These are phyloP conservation scores for Polypterus bichir DNA, from an alignment of 2,113 vertebrate species.

Conservation along the genomic window DNA sequence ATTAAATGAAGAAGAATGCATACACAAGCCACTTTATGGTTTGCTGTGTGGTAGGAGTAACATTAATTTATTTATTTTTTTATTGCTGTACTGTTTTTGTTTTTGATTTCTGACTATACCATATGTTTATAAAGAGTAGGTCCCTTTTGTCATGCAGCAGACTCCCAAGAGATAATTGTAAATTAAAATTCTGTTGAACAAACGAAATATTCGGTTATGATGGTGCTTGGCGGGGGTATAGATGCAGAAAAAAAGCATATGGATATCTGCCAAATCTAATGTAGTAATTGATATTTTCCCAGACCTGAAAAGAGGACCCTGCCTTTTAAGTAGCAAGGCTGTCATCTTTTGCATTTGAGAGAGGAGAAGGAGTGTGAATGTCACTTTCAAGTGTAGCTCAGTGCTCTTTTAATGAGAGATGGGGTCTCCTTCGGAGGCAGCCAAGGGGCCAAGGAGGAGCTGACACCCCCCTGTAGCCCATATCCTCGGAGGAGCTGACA, in stretches of 20 bases:
- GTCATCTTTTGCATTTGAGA: slow-evolving; percentile 47
- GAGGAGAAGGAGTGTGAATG: slow-evolving; percentile 55
- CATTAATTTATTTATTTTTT: background rate
- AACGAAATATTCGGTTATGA: slow-evolving; percentile 23
- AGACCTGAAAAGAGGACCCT: slow-evolving; percentile 52
- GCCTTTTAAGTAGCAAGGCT: slow-evolving; percentile 59
- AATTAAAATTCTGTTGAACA: slow-evolving; percentile 28
- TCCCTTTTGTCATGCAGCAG: slow-evolving; percentile 16
- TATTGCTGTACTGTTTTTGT: background rate
- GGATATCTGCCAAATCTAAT: slow-evolving; percentile 48
- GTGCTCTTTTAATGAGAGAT: slow-evolving; percentile 66
- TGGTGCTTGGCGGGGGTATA: slow-evolving; percentile 20
- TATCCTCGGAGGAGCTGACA: slow-evolving; percentile 68
- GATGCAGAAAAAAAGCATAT: slow-evolving; percentile 32
- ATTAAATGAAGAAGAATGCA: too few relatives aligned
- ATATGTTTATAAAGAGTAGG: slow-evolving; percentile 1
- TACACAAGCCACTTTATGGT: too few relatives aligned
- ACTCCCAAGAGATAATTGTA: slow-evolving; percentile 25
- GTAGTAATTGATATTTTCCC: slow-evolving; percentile 50
- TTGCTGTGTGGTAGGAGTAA: background rate
- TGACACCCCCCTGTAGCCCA: slow-evolving; percentile 43
- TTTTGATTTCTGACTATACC: background rate
- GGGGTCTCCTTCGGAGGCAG: slow-evolving; percentile 61
- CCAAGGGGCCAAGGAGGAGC: slow-evolving; percentile 65
- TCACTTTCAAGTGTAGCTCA: slow-evolving; percentile 67